These are phyloP conservation scores for Agapornis roseicollis DNA, from an alignment of 2,113 vertebrate species.

Conservation along the genomic window DNA sequence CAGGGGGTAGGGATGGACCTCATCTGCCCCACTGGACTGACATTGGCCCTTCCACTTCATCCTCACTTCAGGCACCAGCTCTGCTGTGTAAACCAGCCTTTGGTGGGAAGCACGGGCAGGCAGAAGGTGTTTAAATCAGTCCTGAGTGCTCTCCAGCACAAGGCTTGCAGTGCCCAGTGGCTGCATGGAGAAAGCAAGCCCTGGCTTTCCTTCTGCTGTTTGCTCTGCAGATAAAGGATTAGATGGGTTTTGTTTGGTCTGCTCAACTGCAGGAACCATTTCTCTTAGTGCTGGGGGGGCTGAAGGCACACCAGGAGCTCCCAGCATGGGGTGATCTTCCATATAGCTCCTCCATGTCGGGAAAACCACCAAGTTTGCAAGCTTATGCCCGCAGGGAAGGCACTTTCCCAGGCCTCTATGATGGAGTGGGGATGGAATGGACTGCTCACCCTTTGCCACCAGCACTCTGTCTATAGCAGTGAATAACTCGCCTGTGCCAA, in stretches of 20 bases:
- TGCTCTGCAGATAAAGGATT: background rate
- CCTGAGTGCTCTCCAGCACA: background rate
- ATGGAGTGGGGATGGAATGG: background rate
- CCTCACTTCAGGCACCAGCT: background rate
- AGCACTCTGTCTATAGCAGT: background rate
- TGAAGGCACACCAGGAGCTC: background rate
- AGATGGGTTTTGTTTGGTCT: background rate
- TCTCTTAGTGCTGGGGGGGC: background rate
- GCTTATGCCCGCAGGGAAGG: background rate
- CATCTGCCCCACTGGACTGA: fast-evolving
- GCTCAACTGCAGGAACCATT: background rate
- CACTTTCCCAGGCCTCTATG: background rate
- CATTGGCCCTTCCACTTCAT: background rate
- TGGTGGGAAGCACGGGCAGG: background rate
- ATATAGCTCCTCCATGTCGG: background rate
- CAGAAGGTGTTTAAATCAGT: background rate
- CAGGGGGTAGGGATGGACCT: background rate
- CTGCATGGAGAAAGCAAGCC: background rate
- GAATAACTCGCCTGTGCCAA: background rate
- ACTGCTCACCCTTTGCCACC: background rate
- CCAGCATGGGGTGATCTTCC: fast-evolving
- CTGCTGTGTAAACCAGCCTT: background rate
- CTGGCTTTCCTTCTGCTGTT: background rate
- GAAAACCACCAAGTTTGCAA: background rate
- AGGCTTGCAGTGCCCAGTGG: background rate